These are phyloP conservation scores for Patella depressa DNA, from an alignment of 2,888 invertebrate species.

Conservation along the genomic window DNA sequence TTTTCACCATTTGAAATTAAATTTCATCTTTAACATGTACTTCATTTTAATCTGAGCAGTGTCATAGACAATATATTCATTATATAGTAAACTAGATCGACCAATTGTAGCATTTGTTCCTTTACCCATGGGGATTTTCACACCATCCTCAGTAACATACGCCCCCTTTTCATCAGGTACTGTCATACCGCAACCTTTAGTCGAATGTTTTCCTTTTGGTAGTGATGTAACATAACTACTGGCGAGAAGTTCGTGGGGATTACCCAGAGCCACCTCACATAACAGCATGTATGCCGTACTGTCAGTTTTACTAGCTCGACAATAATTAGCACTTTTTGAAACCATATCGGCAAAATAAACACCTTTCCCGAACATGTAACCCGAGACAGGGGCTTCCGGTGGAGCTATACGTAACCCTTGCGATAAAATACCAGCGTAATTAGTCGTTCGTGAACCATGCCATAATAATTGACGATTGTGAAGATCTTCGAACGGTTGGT, in stretches of 20 bases:
- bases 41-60: slow-evolving; percentile 92
- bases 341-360: slow-evolving; percentile 98
- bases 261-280: slow-evolving; percentile 94
- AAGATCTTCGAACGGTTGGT: slow-evolving; percentile 86
- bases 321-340: slow-evolving; percentile 97
- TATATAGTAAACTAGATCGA: slow-evolving; percentile 82
- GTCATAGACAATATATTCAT: slow-evolving; percentile 97
- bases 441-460: slow-evolving; percentile 97
- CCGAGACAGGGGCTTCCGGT: slow-evolving; percentile 91
- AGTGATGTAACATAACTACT: slow-evolving; percentile 84
- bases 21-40: slow-evolving; percentile 89
- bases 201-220: slow-evolving; percentile 88
- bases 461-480: slow-evolving; percentile 90
- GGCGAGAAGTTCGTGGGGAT: slow-evolving; percentile 82
- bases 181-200: slow-evolving; percentile 84
- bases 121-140: slow-evolving; percentile 70
- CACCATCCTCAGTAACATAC: slow-evolving; percentile 77
- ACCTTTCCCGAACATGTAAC: slow-evolving; percentile 97
- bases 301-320: slow-evolving; percentile 80
- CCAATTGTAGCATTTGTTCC: slow-evolving; percentile 44
- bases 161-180: slow-evolving; percentile 82
- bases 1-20: slow-evolving; percentile 79
- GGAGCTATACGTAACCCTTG: slow-evolving; percentile 95
- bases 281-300: slow-evolving; percentile 89
- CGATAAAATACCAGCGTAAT: slow-evolving; percentile 91